Base-by-base conservation (phyloP, 2,797 vertebrate genomes). In the Eremophila alpestris region DNA sequence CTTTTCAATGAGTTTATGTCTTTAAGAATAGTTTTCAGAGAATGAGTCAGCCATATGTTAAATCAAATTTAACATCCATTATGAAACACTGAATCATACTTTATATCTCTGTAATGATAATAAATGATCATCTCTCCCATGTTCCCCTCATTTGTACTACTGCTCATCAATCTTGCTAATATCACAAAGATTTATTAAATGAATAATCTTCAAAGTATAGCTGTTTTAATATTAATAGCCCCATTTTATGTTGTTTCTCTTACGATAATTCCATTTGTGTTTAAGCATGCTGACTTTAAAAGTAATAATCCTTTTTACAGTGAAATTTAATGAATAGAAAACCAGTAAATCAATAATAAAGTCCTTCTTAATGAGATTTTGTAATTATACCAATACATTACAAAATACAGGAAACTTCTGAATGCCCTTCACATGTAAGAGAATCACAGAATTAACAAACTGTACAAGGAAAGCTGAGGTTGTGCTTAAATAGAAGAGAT, bases 51-150 rank as follows among this genome's bases (percentile, higher is more conserved):
- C 97, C 97, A 96, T 98, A 98, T 97, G 97, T 98, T 98, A 98
- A 98, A 98, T 98, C 97, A 97, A 98, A 98, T 98, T 98, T 98
- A 98, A 97, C 94, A 97, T 96, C 97, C 97, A 97, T 98, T 98
- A 97, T 97, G 97, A 97, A 98, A 97, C 96, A 97, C 92, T 97
- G 97, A 97, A 97, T 98, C 97, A 97, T 97, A 96, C 95, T 98
- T 97, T 98, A 96, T 97, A 98, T 97, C 96, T 96, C 96, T 94
- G 97, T 98, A 98, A 98, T 97, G 97, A 97, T 98, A 98, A 98
- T 97, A 98, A 98, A 98, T 97, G 90, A 98, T 97, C 77, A 49
- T 96, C 96, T 97, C 95, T 97, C 93, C 97, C 87, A 77, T 97
- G 96, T 95, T 97, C 96, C 95, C 90, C 95, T 95, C 97, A 94